Base-by-base conservation (phyloP, 1,140 invertebrate genomes). In the Batillaria attramentaria region DNA sequence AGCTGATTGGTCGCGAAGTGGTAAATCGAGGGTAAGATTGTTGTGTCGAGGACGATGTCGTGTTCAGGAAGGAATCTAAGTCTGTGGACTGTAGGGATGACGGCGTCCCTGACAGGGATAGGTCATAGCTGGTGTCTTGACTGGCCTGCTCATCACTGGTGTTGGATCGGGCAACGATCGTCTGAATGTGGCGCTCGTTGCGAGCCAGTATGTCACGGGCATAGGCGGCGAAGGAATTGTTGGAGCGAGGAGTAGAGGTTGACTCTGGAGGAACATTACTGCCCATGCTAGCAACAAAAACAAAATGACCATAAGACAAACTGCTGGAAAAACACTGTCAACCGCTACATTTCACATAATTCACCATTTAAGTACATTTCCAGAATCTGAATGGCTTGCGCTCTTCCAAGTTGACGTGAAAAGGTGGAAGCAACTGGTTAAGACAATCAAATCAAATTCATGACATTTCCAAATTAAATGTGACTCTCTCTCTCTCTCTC, bases 181-280 rank as follows among this genome's bases (percentile, higher is more conserved):
- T 46, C 42, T 72, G 68, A 20, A 81, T 77, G 31, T 39, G 42
- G 0, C 82, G 77, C 57, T 84, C 76, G 62, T 75, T 78, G 57
- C 82, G 62, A 0, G 68, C 75, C 6, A 84, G 41, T 37, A 79
- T 62, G 74, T 84, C 82, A 57, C 75, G 33, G 33, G 80, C 80
- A 35, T 81, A 81, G 35, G 68, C 78, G 37, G 80, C 75, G 74
- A 74, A 81, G 0, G 69, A 73, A 28, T 37, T 73, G 69, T 68
- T 20, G 20, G 62, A 43, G 13, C 42, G 13, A 37, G 65, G 16
- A 16, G 60, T 75, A 50, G 66, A 46, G 68, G 50, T 50, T 13
- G 37, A 66, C 8, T 72, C 41, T 41, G 69, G 42, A 20, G 50
- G 50, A 10, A 41, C 33, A 6, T 33, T 74, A 20, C 41, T 62